These are phyloP conservation scores for Galaxias olidus DNA, from an alignment of 2,797 vertebrate genomes.

Conservation along the genomic window DNA sequence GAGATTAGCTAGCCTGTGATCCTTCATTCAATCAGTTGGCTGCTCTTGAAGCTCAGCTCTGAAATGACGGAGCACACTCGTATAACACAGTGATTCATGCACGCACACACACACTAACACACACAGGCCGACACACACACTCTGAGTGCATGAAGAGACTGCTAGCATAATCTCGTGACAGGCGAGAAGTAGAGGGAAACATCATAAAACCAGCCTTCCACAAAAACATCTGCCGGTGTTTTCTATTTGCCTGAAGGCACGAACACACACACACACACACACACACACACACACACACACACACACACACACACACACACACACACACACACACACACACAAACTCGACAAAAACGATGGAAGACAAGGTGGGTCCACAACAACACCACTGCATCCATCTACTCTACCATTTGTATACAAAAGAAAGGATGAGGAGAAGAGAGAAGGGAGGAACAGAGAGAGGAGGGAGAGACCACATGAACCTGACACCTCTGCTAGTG, in stretches of 20 bases:
- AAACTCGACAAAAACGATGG: conserved; percentile 10
- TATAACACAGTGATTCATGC: neutral
- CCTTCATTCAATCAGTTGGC: conserved; percentile 37
- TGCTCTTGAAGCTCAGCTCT: conserved; percentile 1
- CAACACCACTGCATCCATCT: conserved; percentile 26
- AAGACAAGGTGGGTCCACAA: conserved; percentile 15
- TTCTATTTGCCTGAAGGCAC: no score
- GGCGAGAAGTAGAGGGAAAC: conserved; percentile 4
- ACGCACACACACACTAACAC: conserved; percentile 7
- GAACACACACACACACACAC: neutral
- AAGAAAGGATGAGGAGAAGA: conserved; percentile 26
- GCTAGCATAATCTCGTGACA: neutral
- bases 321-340: neutral
- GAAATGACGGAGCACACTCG: conserved; percentile 5
- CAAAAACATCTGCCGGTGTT: no score
- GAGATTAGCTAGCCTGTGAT: conserved; percentile 44
- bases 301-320: neutral
- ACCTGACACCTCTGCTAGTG: no score
- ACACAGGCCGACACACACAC: conserved; percentile 18
- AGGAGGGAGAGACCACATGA: neutral
- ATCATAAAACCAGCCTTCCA: neutral
- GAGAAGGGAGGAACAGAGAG: neutral
- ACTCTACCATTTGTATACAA: conserved; percentile 54
- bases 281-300: conserved; percentile 6
- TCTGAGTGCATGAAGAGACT: conserved; percentile 3